Conservation (phyloP, 2,113 vertebrate genomes). For the Dicrurus megarhynchus region DNA sequence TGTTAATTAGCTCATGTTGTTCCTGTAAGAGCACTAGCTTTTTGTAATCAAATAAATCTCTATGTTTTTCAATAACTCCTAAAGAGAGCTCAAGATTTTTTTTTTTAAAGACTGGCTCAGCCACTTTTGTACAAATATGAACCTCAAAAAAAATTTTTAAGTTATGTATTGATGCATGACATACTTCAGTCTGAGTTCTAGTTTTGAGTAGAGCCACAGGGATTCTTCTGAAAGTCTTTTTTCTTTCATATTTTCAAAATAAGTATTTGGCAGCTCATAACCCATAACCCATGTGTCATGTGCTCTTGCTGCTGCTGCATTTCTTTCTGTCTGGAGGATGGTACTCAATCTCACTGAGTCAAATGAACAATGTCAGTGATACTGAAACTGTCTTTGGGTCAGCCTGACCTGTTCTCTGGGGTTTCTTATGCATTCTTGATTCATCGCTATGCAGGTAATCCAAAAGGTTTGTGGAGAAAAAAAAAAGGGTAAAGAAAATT, state of each 20-base stretch:
- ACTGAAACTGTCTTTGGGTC: background rate
- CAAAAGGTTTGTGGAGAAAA: background rate
- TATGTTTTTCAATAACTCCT: background rate
- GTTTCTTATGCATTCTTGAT: background rate
- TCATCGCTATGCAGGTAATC: background rate
- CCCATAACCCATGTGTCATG: background rate
- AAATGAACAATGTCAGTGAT: background rate
- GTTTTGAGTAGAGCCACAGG: background rate
- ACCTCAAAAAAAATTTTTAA: background rate
- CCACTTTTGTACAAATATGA: background rate
- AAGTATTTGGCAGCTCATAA: background rate
- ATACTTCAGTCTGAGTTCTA: background rate
- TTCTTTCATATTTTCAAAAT: background rate
- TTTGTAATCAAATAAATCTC: background rate
- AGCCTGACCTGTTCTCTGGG: background rate
- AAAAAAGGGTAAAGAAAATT: background rate
- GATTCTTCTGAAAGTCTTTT: background rate
- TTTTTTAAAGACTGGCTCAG: background rate
- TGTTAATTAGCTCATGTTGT: background rate
- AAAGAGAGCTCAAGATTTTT: background rate
- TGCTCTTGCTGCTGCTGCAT: background rate
- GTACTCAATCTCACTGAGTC: background rate
- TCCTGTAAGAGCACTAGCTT: background rate
- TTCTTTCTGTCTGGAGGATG: background rate
- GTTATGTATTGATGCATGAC: background rate